A percentile compares a stretch with the other conserved stretches of the same genome.
phyloP scores from a whole-genome alignment of 35 echinoderm and acorn worm genomes.

The Amphiura filiformis region DNA sequence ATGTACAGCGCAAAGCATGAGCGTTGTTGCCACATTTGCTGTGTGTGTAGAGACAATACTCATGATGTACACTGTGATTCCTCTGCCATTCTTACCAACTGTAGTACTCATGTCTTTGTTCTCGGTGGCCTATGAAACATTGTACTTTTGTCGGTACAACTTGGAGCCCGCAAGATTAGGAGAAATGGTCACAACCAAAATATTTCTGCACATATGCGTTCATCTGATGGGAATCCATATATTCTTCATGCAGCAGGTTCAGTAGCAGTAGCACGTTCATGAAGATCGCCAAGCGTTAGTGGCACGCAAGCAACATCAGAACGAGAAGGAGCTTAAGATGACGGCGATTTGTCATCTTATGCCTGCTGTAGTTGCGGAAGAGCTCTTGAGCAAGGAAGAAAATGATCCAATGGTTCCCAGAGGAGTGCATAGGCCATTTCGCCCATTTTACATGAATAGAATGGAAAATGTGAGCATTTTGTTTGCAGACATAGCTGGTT shows the following conservation, averaged over 20 bases:
- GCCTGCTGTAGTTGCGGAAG: slow-evolving; percentile 70
- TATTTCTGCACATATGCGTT: slow-evolving; percentile 90
- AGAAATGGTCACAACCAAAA: slow-evolving; percentile 56
- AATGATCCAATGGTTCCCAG: slow-evolving; percentile 39
- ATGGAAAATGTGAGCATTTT: slow-evolving; percentile 97
- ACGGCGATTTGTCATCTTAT: slow-evolving; percentile 91
- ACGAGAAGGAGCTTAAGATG: slow-evolving; percentile 90
- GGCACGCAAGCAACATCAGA: slow-evolving; percentile 63
- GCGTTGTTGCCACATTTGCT: slow-evolving; percentile 83
- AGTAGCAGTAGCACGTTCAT: slow-evolving; percentile 90
- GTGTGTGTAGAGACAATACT: slow-evolving; percentile 90
- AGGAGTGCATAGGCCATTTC: slow-evolving; percentile 47
- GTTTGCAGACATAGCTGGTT: slow-evolving; percentile 95
- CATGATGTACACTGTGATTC: slow-evolving; percentile 95
- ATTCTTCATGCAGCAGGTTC: slow-evolving; percentile 96
- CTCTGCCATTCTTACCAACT: slow-evolving; percentile 73
- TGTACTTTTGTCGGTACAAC: slow-evolving; percentile 58
- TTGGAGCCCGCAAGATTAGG: neutral
- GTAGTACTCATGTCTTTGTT: slow-evolving; percentile 58
- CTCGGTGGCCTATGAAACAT: slow-evolving; percentile 79
- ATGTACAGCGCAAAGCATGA: slow-evolving; percentile 34
- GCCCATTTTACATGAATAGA: slow-evolving; percentile 97
- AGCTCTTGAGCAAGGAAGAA: slow-evolving; percentile 61
- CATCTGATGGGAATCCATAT: slow-evolving; percentile 97
- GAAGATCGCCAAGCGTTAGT: slow-evolving; percentile 84